Base-by-base conservation (phyloP, 2,888 invertebrate genomes). In the Catocala nupta region DNA sequence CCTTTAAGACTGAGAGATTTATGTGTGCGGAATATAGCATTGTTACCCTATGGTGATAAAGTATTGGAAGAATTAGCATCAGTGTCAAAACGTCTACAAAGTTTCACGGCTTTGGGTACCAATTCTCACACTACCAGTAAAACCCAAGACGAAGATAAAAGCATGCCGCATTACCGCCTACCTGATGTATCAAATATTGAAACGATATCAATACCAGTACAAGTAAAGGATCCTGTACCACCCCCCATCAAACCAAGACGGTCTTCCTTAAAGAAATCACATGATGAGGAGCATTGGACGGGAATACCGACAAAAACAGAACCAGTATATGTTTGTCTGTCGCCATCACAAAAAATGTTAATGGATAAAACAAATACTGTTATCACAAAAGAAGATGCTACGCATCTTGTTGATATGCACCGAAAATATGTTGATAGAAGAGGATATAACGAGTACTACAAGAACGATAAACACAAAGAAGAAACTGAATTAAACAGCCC, bases 331-430 rank as follows among this genome's bases (percentile, higher is more conserved):
- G 92, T 96, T 7, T 97, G 96, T 78, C 91, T 97, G 10, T 97
- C 97, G 0, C 97, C 97, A 0, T 96, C 96, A 5, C 97, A 97
- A 83, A 95, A 95, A 81, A 93, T 94, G 80, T 88, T 95, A 49
- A 92, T 95, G 82, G 95, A 95, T 63, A 95, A 95, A 78, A 94
- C 94, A 16, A 94, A 93, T 48, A 90, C 92, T 52, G 82, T 94
- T n/a, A 86, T 93, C 52, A 82, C 82, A 36, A 91, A 94, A 74
- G 89, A 93, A 68, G 95, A 95, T 71, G 95, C 95, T 1, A 96
- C 95, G 77, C 95, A 95, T 72, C 91, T 97, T 51, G 89, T 96
- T 5, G 96, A 97, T 78, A 95, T 96, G 73, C 97, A 97, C 78
- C 95, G 94, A 71, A 97, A 96, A 81, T 96, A 95, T 84, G 84